A percentile compares a stretch with the other conserved stretches of the same genome.
phyloP scores from a whole-genome alignment of 92 coral and sea anemone species.

The Parazoanthus atlanticus region DNA sequence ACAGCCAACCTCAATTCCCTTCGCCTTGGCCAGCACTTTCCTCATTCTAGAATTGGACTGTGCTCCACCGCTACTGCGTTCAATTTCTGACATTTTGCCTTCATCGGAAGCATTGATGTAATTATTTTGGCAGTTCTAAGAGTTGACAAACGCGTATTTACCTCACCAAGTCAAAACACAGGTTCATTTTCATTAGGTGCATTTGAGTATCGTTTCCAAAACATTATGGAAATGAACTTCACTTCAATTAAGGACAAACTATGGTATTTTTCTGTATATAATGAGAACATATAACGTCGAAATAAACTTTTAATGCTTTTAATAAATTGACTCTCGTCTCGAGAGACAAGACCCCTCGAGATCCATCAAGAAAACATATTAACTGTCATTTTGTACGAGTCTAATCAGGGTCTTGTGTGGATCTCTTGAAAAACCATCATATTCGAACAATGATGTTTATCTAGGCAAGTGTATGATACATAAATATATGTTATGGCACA shows the following conservation, averaged over 20 bases:
- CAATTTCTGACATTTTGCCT: background rate
- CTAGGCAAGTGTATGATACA: background rate
- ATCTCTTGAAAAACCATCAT: background rate
- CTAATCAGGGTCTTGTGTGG: background rate
- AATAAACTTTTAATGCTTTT: background rate
- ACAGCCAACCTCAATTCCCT: background rate
- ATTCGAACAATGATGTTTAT: background rate
- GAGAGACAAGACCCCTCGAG: background rate
- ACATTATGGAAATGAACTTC: background rate
- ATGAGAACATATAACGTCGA: background rate
- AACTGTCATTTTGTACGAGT: background rate
- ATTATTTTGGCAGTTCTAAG: background rate
- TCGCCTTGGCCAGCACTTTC: background rate
- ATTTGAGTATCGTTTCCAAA: background rate
- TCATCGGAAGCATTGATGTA: background rate
- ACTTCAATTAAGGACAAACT: background rate
- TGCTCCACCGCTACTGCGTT: background rate
- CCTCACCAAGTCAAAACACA: background rate
- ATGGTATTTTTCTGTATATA: background rate
- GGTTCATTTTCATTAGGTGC: background rate
- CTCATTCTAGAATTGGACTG: no score
- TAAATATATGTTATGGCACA: no score
- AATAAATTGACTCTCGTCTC: no score
- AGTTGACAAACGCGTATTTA: background rate
- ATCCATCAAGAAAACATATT: background rate